Evolutionary conservation across 2,888 invertebrate species (phyloP).

Genomic region (Pocota personata): DNA sequence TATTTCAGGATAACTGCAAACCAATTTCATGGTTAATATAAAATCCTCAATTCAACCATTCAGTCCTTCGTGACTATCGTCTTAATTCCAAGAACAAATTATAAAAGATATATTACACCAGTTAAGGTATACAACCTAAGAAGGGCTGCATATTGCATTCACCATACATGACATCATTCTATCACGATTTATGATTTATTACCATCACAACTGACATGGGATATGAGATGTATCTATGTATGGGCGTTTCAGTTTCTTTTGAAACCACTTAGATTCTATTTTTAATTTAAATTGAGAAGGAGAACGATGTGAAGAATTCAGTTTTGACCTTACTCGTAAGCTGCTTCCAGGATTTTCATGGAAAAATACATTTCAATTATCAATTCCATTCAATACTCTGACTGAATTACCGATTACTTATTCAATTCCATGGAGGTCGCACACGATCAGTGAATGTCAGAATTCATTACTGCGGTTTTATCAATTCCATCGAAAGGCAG

Average conservation of each 20-base stretch:
- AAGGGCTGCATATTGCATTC: conserved; percentile 41
- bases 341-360: too few relatives aligned
- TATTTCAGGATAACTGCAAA: neutral
- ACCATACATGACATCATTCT: conserved; percentile 68
- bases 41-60: conserved; percentile 8
- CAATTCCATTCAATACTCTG: neutral
- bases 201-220: conserved; percentile 54
- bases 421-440: conserved; percentile 56
- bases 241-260: neutral
- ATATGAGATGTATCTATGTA: conserved; percentile 8
- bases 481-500: conserved; percentile 48
- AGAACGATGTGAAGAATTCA: neutral
- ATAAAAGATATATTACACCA: conserved; percentile 50
- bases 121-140: conserved; percentile 18
- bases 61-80: neutral
- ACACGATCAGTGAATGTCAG: conserved; percentile 55
- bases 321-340: too few relatives aligned
- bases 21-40: conserved; percentile 39
- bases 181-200: conserved; percentile 71
- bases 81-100: conserved; percentile 49
- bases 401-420: conserved; percentile 32
- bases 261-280: conserved; percentile 48
- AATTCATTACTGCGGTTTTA: conserved; percentile 31
- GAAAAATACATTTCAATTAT: conserved; percentile 1
- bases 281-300: conserved; percentile 44